These are phyloP conservation scores for Limanda limanda DNA, from an alignment of 2,113 vertebrate genomes.

Conservation along the genomic window DNA sequence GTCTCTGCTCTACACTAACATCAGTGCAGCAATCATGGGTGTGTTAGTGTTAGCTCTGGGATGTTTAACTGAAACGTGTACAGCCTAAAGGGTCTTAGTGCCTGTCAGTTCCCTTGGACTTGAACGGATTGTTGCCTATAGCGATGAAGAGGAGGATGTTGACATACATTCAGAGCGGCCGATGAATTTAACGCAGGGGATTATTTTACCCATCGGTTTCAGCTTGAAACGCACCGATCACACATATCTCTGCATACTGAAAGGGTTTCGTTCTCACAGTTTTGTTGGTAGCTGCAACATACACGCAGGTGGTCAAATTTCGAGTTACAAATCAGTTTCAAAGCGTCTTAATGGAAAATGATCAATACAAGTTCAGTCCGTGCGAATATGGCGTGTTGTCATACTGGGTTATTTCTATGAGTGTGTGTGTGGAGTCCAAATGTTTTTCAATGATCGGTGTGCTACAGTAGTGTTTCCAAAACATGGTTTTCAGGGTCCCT, in stretches of 20 bases:
- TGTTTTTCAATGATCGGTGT: slow-evolving; percentile 69
- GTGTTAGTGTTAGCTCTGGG: slow-evolving; percentile 59
- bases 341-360: slow-evolving; percentile 5
- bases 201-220: slow-evolving; percentile 22
- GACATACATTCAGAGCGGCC: slow-evolving; percentile 20
- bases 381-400: slow-evolving; percentile 24
- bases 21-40: slow-evolving; percentile 52
- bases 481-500: slow-evolving; percentile 56
- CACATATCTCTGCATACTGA: slow-evolving; percentile 34
- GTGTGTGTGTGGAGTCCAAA: slow-evolving; percentile 63
- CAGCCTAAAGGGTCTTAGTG: slow-evolving; percentile 64
- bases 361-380: slow-evolving; percentile 16
- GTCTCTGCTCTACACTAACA: slow-evolving; percentile 52
- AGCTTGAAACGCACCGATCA: slow-evolving; percentile 32
- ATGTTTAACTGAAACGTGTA: slow-evolving; percentile 56
- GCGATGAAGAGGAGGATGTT: slow-evolving; percentile 7
- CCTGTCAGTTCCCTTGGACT: slow-evolving; percentile 55
- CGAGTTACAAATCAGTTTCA: slow-evolving; percentile 29
- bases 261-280: slow-evolving; percentile 29
- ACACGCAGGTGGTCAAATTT: background rate
- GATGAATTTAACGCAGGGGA: slow-evolving; percentile 37
- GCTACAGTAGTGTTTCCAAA: slow-evolving; percentile 64
- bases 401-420: slow-evolving; percentile 48
- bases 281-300: slow-evolving; percentile 18
- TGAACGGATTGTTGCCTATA: slow-evolving; percentile 26